Percentiles rank a stretch among this genome's conserved stretches.
phyloP scores from a whole-genome alignment of 2,113 vertebrate species.

The Hypomesus transpacificus region DNA sequence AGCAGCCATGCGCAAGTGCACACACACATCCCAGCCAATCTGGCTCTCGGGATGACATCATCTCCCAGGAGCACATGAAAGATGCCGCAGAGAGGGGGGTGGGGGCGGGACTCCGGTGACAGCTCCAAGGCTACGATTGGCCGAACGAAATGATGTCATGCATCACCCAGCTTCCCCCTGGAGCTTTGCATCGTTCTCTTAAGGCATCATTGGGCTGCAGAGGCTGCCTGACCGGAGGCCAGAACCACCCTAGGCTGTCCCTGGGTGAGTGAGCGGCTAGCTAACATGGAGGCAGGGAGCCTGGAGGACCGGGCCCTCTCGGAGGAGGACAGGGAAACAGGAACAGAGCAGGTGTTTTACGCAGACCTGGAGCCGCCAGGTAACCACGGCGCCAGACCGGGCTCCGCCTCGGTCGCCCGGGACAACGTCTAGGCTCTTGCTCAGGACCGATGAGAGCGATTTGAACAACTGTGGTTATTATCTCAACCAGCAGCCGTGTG shows the following conservation, averaged over 20 bases:
- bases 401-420: too few species aligned
- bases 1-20: too few species aligned
- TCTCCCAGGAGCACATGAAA: conserved; percentile 65
- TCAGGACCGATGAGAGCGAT: neutral
- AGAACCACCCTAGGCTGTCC: too few species aligned
- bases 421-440: neutral
- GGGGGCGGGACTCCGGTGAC: conserved; percentile 71
- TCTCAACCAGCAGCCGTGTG: neutral
- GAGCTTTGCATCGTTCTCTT: conserved; percentile 90
- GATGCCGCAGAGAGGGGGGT: conserved; percentile 75
- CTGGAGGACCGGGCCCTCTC: too few species aligned
- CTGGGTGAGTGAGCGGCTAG: too few species aligned
- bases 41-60: conserved; percentile 70
- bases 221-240: neutral
- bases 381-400: conserved; percentile 51
- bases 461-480: neutral
- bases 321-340: too few species aligned
- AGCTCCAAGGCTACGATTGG: conserved; percentile 86
- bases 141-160: conserved; percentile 89
- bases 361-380: conserved; percentile 85
- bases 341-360: conserved; percentile 58
- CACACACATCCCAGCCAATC: neutral
- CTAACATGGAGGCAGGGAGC: too few species aligned
- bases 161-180: conserved; percentile 90
- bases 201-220: conserved; percentile 72